Evolutionary conservation across 2,888 invertebrate genomes (phyloP).

Genomic region (Hipparchia semele): DNA sequence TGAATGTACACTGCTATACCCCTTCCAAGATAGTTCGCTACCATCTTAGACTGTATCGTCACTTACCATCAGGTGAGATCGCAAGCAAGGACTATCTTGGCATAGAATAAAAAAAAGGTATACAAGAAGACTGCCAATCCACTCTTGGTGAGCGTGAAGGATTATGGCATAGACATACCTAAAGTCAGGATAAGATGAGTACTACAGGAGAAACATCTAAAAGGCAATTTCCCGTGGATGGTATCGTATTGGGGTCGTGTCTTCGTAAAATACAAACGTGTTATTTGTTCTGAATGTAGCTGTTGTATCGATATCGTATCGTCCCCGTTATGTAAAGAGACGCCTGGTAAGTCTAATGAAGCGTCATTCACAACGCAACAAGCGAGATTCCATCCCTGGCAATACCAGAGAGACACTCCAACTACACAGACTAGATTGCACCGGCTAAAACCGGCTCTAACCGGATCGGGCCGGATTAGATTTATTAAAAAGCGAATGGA

Average conservation of each 20-base stretch:
- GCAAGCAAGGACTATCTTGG: too few relatives aligned
- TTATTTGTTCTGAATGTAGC: conserved; percentile 13
- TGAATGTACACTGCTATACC: too few relatives aligned
- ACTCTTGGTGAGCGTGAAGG: too few relatives aligned
- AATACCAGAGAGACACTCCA: conserved; percentile 47
- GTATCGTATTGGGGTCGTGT: background rate
- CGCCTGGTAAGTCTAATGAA: conserved; percentile 43
- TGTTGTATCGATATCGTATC: background rate
- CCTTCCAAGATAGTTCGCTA: too few relatives aligned
- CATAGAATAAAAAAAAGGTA: too few relatives aligned
- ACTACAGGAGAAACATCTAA: too few relatives aligned
- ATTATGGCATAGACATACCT: too few relatives aligned
- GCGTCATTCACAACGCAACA: conserved; percentile 50
- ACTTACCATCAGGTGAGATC: too few relatives aligned
- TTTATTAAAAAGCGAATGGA: conserved; percentile 46
- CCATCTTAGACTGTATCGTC: too few relatives aligned
- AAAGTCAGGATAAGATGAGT: too few relatives aligned
- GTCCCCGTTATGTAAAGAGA: background rate
- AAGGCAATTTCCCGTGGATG: background rate
- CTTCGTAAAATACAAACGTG: conserved; percentile 10
- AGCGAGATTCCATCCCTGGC: conserved; percentile 46
- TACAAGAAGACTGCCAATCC: too few relatives aligned
- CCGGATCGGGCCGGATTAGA: conserved; percentile 48
- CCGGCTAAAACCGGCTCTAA: conserved; percentile 28
- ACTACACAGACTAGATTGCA: conserved; percentile 8